Evolutionary conservation across 2,888 invertebrate species (phyloP).

Genomic region (Hipparchia semele): DNA sequence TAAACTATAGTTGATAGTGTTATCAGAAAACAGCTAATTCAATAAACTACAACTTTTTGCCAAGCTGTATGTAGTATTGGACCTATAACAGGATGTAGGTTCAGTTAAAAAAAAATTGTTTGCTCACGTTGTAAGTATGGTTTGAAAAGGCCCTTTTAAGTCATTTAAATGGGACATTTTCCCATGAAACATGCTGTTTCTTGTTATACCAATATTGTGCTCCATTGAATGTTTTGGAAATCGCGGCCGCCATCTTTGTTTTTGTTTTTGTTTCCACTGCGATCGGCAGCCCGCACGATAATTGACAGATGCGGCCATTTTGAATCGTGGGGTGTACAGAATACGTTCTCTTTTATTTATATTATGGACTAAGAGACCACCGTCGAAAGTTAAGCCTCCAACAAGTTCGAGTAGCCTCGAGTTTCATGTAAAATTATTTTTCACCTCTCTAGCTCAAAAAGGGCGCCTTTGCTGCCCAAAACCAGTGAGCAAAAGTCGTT

Average conservation of each 20-base stretch:
- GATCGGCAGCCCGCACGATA: conserved; percentile 20
- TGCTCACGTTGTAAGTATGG: neutral
- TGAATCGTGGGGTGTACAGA: conserved; percentile 15
- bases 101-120: too few relatives aligned
- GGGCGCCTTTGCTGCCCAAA: too few relatives aligned
- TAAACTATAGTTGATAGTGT: neutral
- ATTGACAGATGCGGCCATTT: conserved; percentile 31
- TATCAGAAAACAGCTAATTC: neutral
- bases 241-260: conserved; percentile 23
- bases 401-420: neutral
- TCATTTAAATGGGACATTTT: conserved; percentile 16
- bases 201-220: conserved; percentile 5
- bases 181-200: conserved; percentile 18
- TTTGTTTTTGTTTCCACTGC: conserved; percentile 18
- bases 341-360: conserved; percentile 9
- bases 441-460: too few relatives aligned
- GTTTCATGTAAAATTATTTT: too few relatives aligned
- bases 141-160: neutral
- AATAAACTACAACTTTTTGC: too few relatives aligned
- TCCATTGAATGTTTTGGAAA: conserved; percentile 16
- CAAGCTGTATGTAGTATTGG: too few relatives aligned
- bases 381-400: neutral
- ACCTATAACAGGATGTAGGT: too few relatives aligned
- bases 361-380: conserved; percentile 6
- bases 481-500: too few relatives aligned